phyloP scores from a whole-genome alignment of 2,113 vertebrate species.

The Chaetorhynchus papuensis region DNA sequence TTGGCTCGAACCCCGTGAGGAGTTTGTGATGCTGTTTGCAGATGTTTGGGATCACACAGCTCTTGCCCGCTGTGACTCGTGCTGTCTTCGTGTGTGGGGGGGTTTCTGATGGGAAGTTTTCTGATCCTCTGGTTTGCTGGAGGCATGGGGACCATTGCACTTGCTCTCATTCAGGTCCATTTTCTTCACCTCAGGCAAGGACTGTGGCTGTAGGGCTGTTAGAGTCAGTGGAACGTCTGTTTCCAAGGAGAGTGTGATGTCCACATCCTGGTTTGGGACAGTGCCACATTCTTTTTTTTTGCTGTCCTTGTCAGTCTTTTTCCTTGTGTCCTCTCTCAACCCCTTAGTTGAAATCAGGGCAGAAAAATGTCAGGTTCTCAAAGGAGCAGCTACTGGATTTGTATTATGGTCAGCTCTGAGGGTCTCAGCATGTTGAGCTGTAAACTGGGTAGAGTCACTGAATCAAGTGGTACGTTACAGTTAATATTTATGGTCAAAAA shows the following conservation, averaged over 20 bases:
- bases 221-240: background rate
- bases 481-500: background rate
- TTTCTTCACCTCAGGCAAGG: background rate
- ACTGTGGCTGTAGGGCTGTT: background rate
- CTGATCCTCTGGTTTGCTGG: background rate
- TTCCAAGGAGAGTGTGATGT: background rate
- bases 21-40: background rate
- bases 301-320: background rate
- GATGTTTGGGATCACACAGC: background rate
- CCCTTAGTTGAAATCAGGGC: background rate
- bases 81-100: background rate
- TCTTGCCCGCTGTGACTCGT: rapidly evolving
- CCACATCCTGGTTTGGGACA: background rate
- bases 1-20: background rate
- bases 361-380: background rate
- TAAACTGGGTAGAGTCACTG: background rate
- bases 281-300: background rate
- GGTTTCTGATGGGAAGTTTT: background rate
- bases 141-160: background rate
- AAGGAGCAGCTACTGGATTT: background rate
- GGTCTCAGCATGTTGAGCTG: background rate
- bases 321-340: background rate
- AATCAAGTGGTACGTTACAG: background rate
- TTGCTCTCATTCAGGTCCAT: background rate
- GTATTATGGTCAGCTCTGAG: background rate